Base-by-base conservation (phyloP, 1,140 invertebrate genomes). In the Pteromalus puparum region DNA sequence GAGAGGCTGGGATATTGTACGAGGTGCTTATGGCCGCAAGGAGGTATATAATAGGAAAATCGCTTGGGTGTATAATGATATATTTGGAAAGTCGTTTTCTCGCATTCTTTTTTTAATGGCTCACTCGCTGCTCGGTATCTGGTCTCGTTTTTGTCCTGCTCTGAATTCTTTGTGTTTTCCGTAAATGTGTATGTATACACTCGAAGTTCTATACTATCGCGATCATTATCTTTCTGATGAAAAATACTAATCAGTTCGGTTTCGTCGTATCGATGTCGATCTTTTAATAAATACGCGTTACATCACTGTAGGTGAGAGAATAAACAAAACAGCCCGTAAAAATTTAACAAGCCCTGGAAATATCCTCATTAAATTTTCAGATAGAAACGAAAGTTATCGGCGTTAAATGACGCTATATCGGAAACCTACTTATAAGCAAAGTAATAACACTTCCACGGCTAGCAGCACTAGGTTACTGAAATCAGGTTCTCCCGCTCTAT, bases 401-500 rank as follows among this genome's bases (percentile, higher is more conserved):
- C 72, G 38, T 85, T 61, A 75, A 85, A 85, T 81, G 81, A 21
- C 24, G 21, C 28, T 68, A 68, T 65, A 81, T 81, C 18, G 24
- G 30, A 77, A 70, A 81, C 72, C 79, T 81, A 76, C 70, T 81
- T 26, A 0, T n/a, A 42, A 67, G 38, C 61, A 68, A 48, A 81
- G 78, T 68, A 81, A 75, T 84, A 84, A 81, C 26, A 75, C 24
- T 84, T 81, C 78, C 48, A 68, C 30, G 38, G 28, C 76, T 15
- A 2, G 46, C 38, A 61, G 7, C 21, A 46, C 26, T 83, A 42
- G 38, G 34, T 84, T 81, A 61, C 78, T 81, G 30, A 84, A 84
- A 81, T 81, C 78, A 84, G 61, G 70, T 84, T 84, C 68, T 83
- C 67, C 75, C 65, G 72, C 82, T 72, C 42, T 18, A 9, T 34